These are phyloP conservation scores for Gymnarchus niloticus DNA, from an alignment of 2,113 vertebrate genomes.

Conservation along the genomic window DNA sequence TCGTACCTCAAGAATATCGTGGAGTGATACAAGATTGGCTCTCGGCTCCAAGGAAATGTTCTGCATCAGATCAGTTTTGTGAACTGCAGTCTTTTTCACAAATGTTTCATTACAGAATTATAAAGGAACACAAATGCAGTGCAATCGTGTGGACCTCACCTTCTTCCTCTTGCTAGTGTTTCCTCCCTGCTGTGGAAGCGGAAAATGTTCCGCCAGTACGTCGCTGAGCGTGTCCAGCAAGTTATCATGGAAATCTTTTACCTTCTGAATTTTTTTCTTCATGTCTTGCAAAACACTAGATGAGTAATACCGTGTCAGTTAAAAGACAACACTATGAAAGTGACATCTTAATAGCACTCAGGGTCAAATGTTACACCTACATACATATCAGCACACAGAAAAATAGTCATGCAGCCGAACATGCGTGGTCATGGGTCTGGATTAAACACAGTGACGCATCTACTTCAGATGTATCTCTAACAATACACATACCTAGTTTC, in stretches of 20 bases:
- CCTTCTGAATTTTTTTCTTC: slow-evolving; percentile 57
- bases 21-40: slow-evolving; percentile 53
- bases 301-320: not conserved
- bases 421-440: not conserved
- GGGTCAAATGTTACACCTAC: not conserved
- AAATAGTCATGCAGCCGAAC: not conserved
- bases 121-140: no score
- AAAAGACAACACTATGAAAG: not conserved
- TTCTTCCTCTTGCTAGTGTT: slow-evolving; percentile 52
- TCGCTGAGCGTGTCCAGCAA: slow-evolving; percentile 60
- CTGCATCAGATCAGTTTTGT: slow-evolving; percentile 25
- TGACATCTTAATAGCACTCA: not conserved
- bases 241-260: slow-evolving; percentile 55
- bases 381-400: not conserved
- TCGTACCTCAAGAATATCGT: slow-evolving; percentile 64
- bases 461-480: not conserved
- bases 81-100: not conserved
- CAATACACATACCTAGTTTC: slow-evolving; percentile 45
- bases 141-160: slow-evolving; percentile 36
- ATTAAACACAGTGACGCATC: not conserved
- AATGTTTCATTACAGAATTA: not conserved
- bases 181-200: slow-evolving; percentile 41
- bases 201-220: slow-evolving; percentile 56
- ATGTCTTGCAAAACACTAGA: slow-evolving; percentile 55
- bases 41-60: slow-evolving; percentile 26